Conservation (phyloP, 2,888 invertebrate species). For the Pycnomerus fuliginosus region DNA sequence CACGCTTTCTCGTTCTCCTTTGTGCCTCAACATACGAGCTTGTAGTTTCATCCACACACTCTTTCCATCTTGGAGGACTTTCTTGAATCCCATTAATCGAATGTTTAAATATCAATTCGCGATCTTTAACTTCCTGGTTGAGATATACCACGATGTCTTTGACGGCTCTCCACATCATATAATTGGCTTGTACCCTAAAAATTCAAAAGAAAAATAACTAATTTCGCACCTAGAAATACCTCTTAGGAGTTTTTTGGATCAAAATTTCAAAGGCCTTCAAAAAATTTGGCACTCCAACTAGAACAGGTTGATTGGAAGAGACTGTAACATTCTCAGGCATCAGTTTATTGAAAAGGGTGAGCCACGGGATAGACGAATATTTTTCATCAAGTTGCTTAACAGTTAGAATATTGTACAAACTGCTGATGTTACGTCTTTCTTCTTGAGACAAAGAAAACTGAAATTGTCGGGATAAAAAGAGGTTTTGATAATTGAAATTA, state of each 20-base stretch:
- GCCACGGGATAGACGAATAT: constrained; percentile 52
- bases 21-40: constrained; percentile 26
- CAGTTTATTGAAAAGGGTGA: constrained; percentile 53
- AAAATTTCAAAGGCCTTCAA: constrained; percentile 44
- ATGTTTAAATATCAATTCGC: constrained; percentile 74
- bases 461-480: constrained; percentile 5
- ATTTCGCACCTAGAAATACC: constrained; percentile 23
- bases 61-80: constrained; percentile 55
- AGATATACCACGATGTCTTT: constrained; percentile 76
- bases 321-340: constrained; percentile 43
- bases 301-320: constrained; percentile 49
- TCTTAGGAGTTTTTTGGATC: constrained; percentile 27
- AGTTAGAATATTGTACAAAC: constrained; percentile 55
- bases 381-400: constrained; percentile 51
- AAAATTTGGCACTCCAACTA: constrained; percentile 55
- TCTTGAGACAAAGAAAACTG: constrained; percentile 25
- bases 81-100: constrained; percentile 71
- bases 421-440: constrained; percentile 23
- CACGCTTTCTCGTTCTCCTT: no score
- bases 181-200: constrained; percentile 71
- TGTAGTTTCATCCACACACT: constrained; percentile 74
- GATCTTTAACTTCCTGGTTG: constrained; percentile 68
- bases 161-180: constrained; percentile 84
- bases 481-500: constrained; percentile 3
- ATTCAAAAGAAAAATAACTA: neutral